phyloP scores from a whole-genome alignment of 2,113 vertebrate genomes.

The Micronycteris hirsuta region DNA sequence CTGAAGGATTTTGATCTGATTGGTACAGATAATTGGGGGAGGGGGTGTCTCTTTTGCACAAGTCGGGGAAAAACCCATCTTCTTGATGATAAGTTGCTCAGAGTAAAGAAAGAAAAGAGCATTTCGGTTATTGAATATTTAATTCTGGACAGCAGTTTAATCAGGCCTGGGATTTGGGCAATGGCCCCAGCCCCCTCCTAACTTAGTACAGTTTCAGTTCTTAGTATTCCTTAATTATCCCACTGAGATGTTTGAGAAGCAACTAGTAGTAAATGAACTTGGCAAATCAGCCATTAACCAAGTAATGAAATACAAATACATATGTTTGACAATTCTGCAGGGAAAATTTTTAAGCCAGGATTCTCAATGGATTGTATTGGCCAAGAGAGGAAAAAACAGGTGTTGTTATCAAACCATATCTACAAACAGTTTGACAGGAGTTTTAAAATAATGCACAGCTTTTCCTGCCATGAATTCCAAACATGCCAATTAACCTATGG shows the following conservation, averaged over 20 bases:
- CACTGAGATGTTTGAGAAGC: conserved; percentile 85
- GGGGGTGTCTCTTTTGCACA: conserved; percentile 66
- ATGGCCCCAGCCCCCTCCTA: conserved; percentile 80
- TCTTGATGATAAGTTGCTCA: conserved; percentile 76
- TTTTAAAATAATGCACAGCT: conserved; percentile 80
- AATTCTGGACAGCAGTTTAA: conserved; percentile 86
- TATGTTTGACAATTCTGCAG: conserved; percentile 86
- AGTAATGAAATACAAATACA: conserved; percentile 89
- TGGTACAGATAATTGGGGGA: conserved; percentile 50
- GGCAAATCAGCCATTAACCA: conserved; percentile 86
- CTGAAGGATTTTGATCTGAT: conserved; percentile 71
- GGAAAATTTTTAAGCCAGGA: conserved; percentile 80
- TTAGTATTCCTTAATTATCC: conserved; percentile 88
- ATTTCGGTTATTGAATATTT: conserved; percentile 85
- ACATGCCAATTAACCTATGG: conserved; percentile 75
- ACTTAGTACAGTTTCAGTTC: conserved; percentile 83
- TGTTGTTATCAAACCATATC: conserved; percentile 83
- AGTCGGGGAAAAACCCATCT: conserved; percentile 75
- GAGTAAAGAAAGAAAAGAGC: conserved; percentile 80
- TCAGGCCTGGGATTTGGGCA: conserved; percentile 87
- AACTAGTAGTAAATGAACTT: conserved; percentile 88
- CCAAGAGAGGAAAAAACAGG: conserved; percentile 84
- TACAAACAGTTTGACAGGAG: conserved; percentile 81
- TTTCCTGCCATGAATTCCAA: conserved; percentile 72
- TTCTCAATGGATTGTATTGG: conserved; percentile 80